A percentile compares a stretch with the other conserved stretches of the same genome.
These are phyloP conservation scores for Strix occidentalis DNA, from an alignment of 2,797 vertebrate species.

Conservation along the genomic window DNA sequence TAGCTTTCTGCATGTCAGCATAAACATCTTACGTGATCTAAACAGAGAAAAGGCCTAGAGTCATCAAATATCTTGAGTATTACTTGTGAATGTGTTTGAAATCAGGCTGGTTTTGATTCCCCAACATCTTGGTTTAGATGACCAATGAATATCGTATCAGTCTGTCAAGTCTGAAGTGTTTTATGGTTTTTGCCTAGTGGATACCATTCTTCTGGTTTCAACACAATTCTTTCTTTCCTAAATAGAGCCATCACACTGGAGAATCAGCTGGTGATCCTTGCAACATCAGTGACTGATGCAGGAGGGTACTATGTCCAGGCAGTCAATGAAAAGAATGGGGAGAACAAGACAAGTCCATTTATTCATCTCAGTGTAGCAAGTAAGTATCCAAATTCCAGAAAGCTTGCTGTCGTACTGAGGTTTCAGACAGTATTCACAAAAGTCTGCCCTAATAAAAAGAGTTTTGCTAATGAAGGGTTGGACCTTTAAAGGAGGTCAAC, in stretches of 20 bases:
- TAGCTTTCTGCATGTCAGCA: not conserved
- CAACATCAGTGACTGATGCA: constrained; percentile 51
- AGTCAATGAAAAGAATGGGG: constrained; percentile 84
- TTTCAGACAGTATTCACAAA: not conserved
- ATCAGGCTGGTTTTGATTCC: not conserved
- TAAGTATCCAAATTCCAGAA: constrained; percentile 63
- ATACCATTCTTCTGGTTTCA: not conserved
- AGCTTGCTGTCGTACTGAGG: not conserved
- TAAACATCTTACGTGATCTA: not conserved
- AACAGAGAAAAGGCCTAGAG: not conserved
- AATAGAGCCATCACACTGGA: constrained; percentile 83
- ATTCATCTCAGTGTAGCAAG: constrained; percentile 76
- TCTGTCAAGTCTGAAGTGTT: not conserved
- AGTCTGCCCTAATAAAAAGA: not conserved
- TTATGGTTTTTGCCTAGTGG: not conserved
- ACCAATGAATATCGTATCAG: not conserved
- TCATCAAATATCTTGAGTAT: not conserved
- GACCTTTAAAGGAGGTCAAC: not conserved
- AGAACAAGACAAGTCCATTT: constrained; percentile 84
- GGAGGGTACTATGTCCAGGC: constrained; percentile 84
- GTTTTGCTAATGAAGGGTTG: not conserved
- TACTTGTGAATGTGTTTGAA: not conserved
- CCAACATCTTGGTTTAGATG: rapidly evolving
- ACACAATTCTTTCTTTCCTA: not conserved
- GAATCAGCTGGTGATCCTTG: constrained; percentile 84